These are phyloP conservation scores for Gasteruption jaculator DNA, from an alignment of 2,888 invertebrate genomes.

Conservation along the genomic window DNA sequence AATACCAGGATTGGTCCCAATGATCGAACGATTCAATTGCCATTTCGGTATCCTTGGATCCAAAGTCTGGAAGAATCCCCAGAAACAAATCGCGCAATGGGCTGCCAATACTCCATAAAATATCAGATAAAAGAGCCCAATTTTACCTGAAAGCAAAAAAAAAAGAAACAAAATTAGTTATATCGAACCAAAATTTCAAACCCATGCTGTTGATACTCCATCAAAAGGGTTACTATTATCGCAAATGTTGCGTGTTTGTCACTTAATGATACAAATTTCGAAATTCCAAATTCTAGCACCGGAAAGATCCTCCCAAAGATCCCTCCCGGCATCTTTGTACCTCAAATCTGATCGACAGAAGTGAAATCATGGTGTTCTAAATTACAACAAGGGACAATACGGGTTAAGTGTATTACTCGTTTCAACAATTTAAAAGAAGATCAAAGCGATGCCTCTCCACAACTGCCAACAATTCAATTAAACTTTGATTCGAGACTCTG, in stretches of 20 bases:
- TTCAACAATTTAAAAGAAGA: constrained; percentile 43
- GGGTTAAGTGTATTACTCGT: constrained; percentile 36
- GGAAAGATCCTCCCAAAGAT: no score
- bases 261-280: constrained; percentile 6
- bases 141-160: constrained; percentile 70
- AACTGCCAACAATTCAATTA: constrained; percentile 50
- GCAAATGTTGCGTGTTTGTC: neutral
- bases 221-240: neutral
- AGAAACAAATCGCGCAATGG: constrained; percentile 90
- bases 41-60: constrained; percentile 88
- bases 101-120: constrained; percentile 91
- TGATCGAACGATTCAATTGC: constrained; percentile 80
- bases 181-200: neutral
- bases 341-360: no score
- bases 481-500: constrained; percentile 45
- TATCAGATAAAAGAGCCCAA: constrained; percentile 88
- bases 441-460: constrained; percentile 46
- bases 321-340: no score
- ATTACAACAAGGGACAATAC: no score
- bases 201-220: neutral
- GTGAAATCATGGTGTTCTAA: no score
- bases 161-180: neutral
- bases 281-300: constrained; percentile 7
- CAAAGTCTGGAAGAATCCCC: constrained; percentile 88
- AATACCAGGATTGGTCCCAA: constrained; percentile 90